phyloP scores from a whole-genome alignment of 1,140 invertebrate genomes.

The Calephelis virginiensis region DNA sequence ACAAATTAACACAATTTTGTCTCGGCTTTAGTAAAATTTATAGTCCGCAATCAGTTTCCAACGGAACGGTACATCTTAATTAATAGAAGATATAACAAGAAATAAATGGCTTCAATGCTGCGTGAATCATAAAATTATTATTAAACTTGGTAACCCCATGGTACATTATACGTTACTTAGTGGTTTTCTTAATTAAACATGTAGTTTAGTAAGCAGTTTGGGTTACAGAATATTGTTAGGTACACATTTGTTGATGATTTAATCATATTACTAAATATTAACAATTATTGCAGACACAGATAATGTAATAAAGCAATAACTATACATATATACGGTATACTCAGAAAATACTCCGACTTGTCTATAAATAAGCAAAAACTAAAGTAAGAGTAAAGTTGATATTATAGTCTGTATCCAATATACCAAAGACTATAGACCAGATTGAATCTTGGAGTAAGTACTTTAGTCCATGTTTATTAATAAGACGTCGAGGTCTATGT shows the following conservation, averaged over 20 bases:
- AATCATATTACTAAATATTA: background rate
- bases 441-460: too few relatives aligned
- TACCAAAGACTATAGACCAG: too few relatives aligned
- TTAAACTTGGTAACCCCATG: constrained; percentile 17
- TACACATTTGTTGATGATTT: constrained; percentile 3
- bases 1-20: background rate
- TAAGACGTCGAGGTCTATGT: too few relatives aligned
- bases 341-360: too few relatives aligned
- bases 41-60: background rate
- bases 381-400: too few relatives aligned
- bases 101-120: constrained; percentile 13
- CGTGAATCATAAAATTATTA: constrained; percentile 16
- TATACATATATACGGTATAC: too few relatives aligned
- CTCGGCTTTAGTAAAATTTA: background rate
- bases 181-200: constrained; percentile 14
- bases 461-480: too few relatives aligned
- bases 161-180: constrained; percentile 16
- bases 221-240: constrained; percentile 2
- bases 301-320: too few relatives aligned
- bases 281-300: background rate
- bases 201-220: constrained; percentile 2
- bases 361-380: too few relatives aligned
- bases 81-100: constrained; percentile 1
- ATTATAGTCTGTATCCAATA: too few relatives aligned
- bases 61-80: constrained; percentile 11